These are phyloP conservation scores for Apotomis capreana DNA, from an alignment of 2,888 invertebrate genomes.

Conservation along the genomic window DNA sequence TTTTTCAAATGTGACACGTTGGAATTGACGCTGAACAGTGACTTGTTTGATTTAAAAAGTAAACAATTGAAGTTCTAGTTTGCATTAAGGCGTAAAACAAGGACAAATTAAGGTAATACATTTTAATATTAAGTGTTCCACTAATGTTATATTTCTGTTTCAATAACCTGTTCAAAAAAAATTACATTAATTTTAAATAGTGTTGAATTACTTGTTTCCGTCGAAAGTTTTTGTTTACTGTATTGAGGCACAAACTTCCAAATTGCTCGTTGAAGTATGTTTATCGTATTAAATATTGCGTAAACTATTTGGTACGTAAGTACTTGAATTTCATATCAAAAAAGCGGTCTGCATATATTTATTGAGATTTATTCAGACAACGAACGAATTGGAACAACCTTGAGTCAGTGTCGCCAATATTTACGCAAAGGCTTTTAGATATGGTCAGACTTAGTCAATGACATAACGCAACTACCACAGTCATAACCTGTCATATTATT, in stretches of 20 bases:
- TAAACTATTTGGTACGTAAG: background rate
- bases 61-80: conserved; percentile 51
- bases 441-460: conserved; percentile 58
- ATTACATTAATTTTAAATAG: no score
- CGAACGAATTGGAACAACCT: conserved; percentile 64
- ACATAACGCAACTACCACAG: conserved; percentile 54
- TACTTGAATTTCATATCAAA: background rate
- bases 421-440: conserved; percentile 61
- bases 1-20: conserved; percentile 31
- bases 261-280: background rate
- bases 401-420: conserved; percentile 66
- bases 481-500: conserved; percentile 29
- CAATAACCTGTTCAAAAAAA: background rate
- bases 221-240: background rate
- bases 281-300: no score
- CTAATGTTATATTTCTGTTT: background rate
- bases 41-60: conserved; percentile 51
- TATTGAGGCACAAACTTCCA: background rate
- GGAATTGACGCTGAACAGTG: conserved; percentile 31
- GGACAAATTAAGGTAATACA: conserved; percentile 61
- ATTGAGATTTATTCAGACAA: conserved; percentile 42
- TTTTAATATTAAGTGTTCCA: conserved; percentile 42
- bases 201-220: background rate
- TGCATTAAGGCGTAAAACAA: conserved; percentile 51
- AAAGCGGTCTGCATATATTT: conserved; percentile 23